Percentiles rank a stretch among this genome's conserved stretches.
These are phyloP conservation scores for Parochlus steinenii DNA, from an alignment of 2,888 invertebrate genomes.

Conservation along the genomic window DNA sequence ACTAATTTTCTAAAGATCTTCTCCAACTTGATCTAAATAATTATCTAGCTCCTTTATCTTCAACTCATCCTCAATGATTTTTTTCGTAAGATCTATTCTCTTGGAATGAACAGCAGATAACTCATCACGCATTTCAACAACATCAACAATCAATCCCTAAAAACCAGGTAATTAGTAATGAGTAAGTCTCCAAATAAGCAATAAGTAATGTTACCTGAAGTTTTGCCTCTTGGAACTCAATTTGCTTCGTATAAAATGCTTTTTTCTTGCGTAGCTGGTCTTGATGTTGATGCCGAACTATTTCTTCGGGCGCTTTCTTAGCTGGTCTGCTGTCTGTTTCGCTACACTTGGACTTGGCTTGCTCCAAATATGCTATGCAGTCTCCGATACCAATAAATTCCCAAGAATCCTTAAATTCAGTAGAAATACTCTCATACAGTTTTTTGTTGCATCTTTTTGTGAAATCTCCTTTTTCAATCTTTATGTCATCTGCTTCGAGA, in stretches of 20 bases:
- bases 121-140: too few species aligned
- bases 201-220: not conserved
- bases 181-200: not conserved
- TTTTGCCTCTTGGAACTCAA: not conserved
- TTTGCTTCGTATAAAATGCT: not conserved
- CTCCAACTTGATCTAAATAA: not conserved
- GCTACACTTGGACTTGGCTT: not conserved
- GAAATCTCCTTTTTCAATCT: not conserved
- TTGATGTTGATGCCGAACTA: not conserved
- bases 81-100: too few species aligned
- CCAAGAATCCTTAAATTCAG: constrained; percentile 10
- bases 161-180: not conserved
- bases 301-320: constrained; percentile 1
- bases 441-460: constrained; percentile 5
- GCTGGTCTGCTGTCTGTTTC: constrained; percentile 8
- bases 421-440: not conserved
- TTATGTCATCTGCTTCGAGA: not conserved
- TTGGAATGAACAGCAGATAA: too few species aligned
- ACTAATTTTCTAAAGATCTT: not conserved
- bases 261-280: not conserved
- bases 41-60: not conserved
- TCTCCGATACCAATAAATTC: not conserved
- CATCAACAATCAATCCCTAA: too few species aligned
- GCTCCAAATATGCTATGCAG: not conserved
- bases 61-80: not conserved